Evolutionary conservation across 2,797 vertebrate genomes (phyloP).

Genomic region (Acestrorhynchus altus): DNA sequence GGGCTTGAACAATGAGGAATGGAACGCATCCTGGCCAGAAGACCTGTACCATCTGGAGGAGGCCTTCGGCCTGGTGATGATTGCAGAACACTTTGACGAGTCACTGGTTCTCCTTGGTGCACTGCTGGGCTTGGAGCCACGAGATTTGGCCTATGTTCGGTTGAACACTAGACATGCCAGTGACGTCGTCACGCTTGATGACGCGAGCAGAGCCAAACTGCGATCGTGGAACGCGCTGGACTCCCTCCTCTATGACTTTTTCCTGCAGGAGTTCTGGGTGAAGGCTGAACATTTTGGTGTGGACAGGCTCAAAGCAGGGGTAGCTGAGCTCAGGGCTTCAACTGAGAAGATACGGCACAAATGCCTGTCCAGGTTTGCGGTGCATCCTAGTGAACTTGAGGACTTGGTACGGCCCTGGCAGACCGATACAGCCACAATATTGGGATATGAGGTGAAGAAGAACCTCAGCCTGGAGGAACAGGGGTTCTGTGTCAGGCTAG

Average conservation of each 20-base stretch:
- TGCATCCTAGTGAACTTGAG: conserved; percentile 50
- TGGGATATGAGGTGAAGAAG: conserved; percentile 57
- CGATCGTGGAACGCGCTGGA: conserved; percentile 58
- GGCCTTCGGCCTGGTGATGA: conserved; percentile 63
- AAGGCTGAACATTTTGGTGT: conserved; percentile 53
- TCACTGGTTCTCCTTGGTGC: conserved; percentile 59
- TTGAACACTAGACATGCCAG: conserved; percentile 32
- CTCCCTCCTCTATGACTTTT: conserved; percentile 57
- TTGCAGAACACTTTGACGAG: conserved; percentile 66
- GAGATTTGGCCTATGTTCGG: conserved; percentile 60
- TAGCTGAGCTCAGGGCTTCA: conserved; percentile 44
- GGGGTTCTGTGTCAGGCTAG: conserved; percentile 59
- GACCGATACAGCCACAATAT: conserved; percentile 47
- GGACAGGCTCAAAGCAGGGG: conserved; percentile 49
- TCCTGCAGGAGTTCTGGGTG: conserved; percentile 60
- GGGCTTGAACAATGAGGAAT: conserved; percentile 51
- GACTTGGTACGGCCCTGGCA: conserved; percentile 54
- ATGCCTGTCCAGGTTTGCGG: conserved; percentile 43
- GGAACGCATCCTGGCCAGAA: conserved; percentile 40
- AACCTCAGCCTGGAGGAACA: conserved; percentile 57
- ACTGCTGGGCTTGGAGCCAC: conserved; percentile 53
- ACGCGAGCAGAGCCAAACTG: neutral
- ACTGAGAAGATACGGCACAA: conserved; percentile 34
- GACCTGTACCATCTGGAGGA: conserved; percentile 57
- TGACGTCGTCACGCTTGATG: neutral